Base-by-base conservation (phyloP, 2,888 invertebrate species). In the Parasteatoda lunata region DNA sequence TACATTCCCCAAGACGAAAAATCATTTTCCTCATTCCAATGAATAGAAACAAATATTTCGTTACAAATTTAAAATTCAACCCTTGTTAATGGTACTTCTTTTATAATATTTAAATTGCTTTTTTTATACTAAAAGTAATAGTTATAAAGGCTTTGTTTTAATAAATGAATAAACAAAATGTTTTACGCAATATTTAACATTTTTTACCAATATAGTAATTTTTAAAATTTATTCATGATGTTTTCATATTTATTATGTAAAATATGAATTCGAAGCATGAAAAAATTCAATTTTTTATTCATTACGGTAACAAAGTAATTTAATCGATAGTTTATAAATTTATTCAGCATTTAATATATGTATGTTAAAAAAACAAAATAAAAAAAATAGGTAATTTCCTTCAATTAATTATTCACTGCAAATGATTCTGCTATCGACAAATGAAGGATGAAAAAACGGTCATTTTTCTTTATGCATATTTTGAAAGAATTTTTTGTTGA, bases 381-480 rank as follows among this genome's bases (percentile, higher is more conserved):
- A 59, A n/a, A n/a, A 11, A 13, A 47, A 45, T 48, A 59, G 77
- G 48, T 71, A 77, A 83, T 77, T 77, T 83, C 71, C 48, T 52
- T 52, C 52, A 83, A 83, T 83, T 83, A 83, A 83, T 83, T 66
- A 77, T 49, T 47, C 64, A 30, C 65, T 65, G 77, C 65, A 77
- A 83, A 83, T 83, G 83, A 83, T 77, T 70, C 77, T 83, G 83
- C 52, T 51, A 83, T 48, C 77, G 83, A 83, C 83, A 83, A 72
- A 66, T 77, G 15, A 9, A 52, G 65, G 48, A 45, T 71, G 77
- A 83, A 82, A 81, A 83, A 83, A 54, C 47, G 48, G 66, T 9
- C 70, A 68, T 75, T 77, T 77, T 83, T 51, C 45, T 52, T 49
- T 59, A 48, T 47, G 51, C 51, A 45, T 73, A 66, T 49, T 80